Percentiles rank a stretch among this genome's conserved stretches.
Evolutionary conservation across 2,797 vertebrate species (phyloP).

Genomic region (Centroberyx gerrardi): DNA sequence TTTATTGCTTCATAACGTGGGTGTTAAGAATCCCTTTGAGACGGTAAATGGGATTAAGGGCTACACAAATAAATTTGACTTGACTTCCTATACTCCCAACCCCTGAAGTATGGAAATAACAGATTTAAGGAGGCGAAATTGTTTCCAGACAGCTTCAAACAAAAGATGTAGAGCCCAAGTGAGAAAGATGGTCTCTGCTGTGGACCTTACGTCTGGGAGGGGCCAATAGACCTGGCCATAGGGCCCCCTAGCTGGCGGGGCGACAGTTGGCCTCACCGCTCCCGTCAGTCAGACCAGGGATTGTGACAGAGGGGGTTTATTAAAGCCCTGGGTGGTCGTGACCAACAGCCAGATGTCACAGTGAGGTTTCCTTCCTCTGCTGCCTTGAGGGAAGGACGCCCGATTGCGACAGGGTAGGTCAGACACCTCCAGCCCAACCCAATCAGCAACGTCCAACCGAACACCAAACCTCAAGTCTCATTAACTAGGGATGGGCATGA

Average conservation of each 20-base stretch:
- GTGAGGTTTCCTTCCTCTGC: conserved; percentile 86
- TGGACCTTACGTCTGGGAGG: conserved; percentile 31
- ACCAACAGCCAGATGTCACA: conserved; percentile 82
- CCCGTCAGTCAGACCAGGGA: conserved; percentile 76
- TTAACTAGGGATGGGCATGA: too few species aligned
- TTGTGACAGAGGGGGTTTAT: conserved; percentile 88
- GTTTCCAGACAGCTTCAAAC: conserved; percentile 33
- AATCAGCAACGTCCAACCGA: conserved; percentile 65
- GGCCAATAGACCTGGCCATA: conserved; percentile 39
- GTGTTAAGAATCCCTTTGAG: too few species aligned
- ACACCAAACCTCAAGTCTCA: conserved; percentile 41
- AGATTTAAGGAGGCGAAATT: background rate
- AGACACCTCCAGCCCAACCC: conserved; percentile 68
- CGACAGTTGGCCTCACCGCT: conserved; percentile 82
- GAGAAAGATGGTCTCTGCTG: conserved; percentile 25
- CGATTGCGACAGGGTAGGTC: conserved; percentile 86
- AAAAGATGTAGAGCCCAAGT: conserved; percentile 6
- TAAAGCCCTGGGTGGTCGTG: conserved; percentile 81
- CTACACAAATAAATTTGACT: too few species aligned
- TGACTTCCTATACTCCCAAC: conserved; percentile 6
- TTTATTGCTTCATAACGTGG: too few species aligned
- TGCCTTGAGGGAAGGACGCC: conserved; percentile 76
- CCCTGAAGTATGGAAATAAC: background rate
- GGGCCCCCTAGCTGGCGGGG: conserved; percentile 45
- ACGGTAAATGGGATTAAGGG: too few species aligned